Evolutionary conservation across 2,113 vertebrate species (phyloP), one percentile per base, ranked within the genome.

Genomic region (Galbula dea): DNA sequence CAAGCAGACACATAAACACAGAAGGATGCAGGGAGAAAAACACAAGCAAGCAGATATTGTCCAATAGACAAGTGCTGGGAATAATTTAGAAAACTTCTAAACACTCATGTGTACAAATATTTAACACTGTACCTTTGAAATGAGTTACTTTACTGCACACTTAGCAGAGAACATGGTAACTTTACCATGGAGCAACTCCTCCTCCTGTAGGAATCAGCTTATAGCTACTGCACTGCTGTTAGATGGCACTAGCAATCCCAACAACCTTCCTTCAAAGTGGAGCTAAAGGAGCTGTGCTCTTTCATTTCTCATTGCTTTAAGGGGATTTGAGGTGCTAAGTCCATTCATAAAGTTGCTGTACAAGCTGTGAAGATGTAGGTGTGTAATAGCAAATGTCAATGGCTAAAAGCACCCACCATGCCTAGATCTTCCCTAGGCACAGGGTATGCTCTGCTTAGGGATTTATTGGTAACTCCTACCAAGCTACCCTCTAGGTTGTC

Each of bases 41-140:
- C 81, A 78, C 41, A 88, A 87, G 88, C 90, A 95, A 92, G 63
- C 63, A 79, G 93, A 95, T 91, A 65, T 94, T 97, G 93, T 29
- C 91, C 78, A 86, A 91, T 82, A 89, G 46, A 73, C 32, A 88
- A 82, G 58, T 71, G 72, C 59, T 95, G 94, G 83, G 54, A 96
- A 88, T 96, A 79, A 96, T 93, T 90, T 91, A 58, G 68, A 69
- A 84, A 96, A 61, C 57, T 94, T 92, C 87, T 61, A 91, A 96
- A 94, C 41, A 55, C 24, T 61, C 8, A 27, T 57, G 57, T 88
- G 54, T 73, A 75, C 52, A 86, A 89, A 92, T 89, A 93, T 73
- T 93, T 89, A 71, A 54, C 86, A 54, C 57, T 74, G 37, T 32
- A 48, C 58, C 32, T 73, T 74, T 84, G 63, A 57, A 93, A 49